Evolutionary conservation across 2,797 vertebrate genomes (phyloP).

Genomic region (Cossypha caffra): DNA sequence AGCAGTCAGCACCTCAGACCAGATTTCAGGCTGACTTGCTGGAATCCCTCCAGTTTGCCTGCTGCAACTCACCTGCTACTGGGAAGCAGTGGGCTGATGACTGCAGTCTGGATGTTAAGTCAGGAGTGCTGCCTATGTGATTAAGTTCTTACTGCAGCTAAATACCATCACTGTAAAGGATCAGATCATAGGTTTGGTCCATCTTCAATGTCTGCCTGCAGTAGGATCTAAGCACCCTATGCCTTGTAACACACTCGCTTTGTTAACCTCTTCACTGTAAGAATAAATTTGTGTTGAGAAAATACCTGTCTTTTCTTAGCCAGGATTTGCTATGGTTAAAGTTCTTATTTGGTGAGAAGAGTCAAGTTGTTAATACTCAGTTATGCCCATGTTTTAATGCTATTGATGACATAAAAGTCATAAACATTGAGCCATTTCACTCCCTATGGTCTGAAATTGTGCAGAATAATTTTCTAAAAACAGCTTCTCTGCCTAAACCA

Average conservation of each 20-base stretch:
- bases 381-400: neutral
- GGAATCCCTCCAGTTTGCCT: neutral
- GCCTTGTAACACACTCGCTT: neutral
- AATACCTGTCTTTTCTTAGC: neutral
- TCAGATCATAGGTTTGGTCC: neutral
- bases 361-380: neutral
- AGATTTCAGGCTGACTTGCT: neutral
- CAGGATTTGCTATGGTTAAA: neutral
- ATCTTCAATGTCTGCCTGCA: neutral
- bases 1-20: conserved; percentile 11
- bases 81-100: neutral
- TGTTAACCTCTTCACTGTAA: neutral
- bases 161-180: neutral
- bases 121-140: neutral
- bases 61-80: neutral
- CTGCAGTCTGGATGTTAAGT: neutral
- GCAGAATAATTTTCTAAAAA: neutral
- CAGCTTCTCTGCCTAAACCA: neutral
- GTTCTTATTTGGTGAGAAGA: neutral
- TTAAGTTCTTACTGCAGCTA: neutral
- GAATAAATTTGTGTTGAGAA: neutral
- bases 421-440: neutral
- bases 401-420: neutral
- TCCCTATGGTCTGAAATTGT: conserved; percentile 11
- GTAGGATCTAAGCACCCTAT: neutral